Conservation (phyloP, 2,797 vertebrate genomes). For the Leptodactylus fallax region DNA sequence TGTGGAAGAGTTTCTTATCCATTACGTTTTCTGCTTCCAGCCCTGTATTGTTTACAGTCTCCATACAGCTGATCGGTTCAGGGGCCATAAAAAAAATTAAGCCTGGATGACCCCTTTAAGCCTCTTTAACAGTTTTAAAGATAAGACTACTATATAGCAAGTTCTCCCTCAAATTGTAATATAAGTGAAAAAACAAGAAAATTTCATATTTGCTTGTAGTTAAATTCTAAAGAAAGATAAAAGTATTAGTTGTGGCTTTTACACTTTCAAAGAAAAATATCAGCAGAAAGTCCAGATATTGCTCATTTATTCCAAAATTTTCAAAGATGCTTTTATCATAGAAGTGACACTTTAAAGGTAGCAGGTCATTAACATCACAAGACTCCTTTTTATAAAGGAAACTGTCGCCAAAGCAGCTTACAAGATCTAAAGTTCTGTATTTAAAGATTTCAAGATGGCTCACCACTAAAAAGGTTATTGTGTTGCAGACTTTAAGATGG, state of each 20-base stretch:
- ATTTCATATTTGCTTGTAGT: neutral
- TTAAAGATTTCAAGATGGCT: neutral
- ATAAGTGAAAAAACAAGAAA: neutral
- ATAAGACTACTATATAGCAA: no score
- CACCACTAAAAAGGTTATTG: neutral
- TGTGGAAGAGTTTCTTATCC: no score
- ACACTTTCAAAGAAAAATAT: conserved; percentile 12
- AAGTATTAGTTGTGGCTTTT: neutral
- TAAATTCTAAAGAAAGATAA: neutral
- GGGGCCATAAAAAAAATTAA: no score
- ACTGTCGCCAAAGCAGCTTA: neutral
- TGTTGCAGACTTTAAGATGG: neutral
- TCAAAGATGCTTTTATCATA: conserved; percentile 36
- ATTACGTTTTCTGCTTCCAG: no score
- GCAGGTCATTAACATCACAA: conserved; percentile 24
- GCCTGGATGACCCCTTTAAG: no score
- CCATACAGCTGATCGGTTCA: no score
- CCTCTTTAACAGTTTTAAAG: no score
- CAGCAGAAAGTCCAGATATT: conserved; percentile 4
- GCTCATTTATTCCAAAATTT: conserved; percentile 1
- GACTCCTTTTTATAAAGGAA: neutral
- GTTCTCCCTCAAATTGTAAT: no score
- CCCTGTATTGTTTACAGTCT: no score
- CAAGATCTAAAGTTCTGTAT: conserved; percentile 23
- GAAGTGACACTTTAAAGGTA: conserved; percentile 14